Base-by-base conservation (phyloP, 2,113 vertebrate species). In the Istiophorus platypterus region DNA sequence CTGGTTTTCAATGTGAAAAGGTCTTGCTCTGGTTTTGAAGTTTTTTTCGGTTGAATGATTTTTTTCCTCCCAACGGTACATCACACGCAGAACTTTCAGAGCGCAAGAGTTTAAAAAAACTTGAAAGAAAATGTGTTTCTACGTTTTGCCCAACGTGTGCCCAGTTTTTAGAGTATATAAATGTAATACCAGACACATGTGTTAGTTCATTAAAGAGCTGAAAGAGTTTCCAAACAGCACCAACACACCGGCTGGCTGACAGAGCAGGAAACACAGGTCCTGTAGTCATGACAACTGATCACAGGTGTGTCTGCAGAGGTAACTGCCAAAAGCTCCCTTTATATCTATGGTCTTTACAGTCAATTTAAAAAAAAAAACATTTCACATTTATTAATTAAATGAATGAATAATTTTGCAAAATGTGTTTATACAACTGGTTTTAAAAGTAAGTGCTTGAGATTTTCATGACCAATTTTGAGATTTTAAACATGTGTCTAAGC, bases 21-120 rank as follows among this genome's bases (percentile, higher is more conserved):
- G 22, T 26, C 67, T 34, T 39, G 24, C 37, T 66, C 31, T 57
- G 41, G 27, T 79, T 73, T 51, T 51, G 24, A 31, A 5, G 72
- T 54, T 76, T 81, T 78, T 71, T 67, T 27, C 70, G 72, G n/a
- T 76, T 76, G 47, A 85, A 65, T 1, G 17, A 62, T 45, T 71
- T 8, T 56, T 67, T 81, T 66, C 57, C 31, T 54, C 57, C 15
- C 58, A 61, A 51, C 65, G 59, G 42, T 29, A 63, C 56, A 76
- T 39, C 54, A 51, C 1, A 72, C 49, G 59, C 67, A n/a, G n/a
- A 22, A 11, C 34, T 71, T 72, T 72, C 7, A 83, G 29, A 47
- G 6, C 8, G 31, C 64, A 41, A 17, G 29, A 24, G 37, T 47
- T 58, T 39, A 26, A 62, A 34, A 34, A 34, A 6, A 34, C 31